A percentile compares a stretch with the other conserved stretches of the same genome.
These are phyloP conservation scores for Dolichallabes microphthalmus DNA, from an alignment of 2,113 vertebrate genomes.

Conservation along the genomic window DNA sequence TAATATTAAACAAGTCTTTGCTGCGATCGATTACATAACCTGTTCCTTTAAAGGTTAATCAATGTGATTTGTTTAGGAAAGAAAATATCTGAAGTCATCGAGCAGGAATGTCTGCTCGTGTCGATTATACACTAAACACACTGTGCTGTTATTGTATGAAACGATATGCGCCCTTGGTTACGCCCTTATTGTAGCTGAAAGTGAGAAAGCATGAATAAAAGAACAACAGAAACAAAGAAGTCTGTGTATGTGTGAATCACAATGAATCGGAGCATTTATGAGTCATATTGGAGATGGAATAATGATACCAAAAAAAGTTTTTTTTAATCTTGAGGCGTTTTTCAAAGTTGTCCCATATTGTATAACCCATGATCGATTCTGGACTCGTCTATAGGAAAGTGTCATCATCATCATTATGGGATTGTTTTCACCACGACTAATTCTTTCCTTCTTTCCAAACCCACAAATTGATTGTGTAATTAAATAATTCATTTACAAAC, in stretches of 20 bases:
- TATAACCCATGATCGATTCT: background rate
- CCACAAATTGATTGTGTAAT: background rate
- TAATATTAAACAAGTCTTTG: background rate
- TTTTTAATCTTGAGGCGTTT: background rate
- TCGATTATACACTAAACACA: background rate
- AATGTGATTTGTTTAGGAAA: background rate
- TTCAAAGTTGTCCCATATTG: background rate
- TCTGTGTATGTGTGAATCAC: conserved; percentile 14
- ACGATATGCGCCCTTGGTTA: background rate
- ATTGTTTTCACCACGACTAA: background rate
- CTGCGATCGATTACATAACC: background rate
- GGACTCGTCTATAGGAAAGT: background rate
- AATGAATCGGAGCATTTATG: background rate
- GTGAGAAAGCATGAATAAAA: conserved; percentile 1
- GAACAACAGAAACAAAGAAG: background rate
- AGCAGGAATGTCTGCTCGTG: background rate
- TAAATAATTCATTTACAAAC: background rate
- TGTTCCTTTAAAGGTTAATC: background rate
- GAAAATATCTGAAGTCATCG: background rate
- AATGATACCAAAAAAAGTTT: conserved; percentile 9
- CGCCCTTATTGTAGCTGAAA: background rate
- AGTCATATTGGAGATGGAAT: conserved; percentile 23
- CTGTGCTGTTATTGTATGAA: background rate
- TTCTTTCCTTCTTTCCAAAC: background rate
- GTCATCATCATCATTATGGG: background rate